These are phyloP conservation scores for Phengaris arion DNA, from an alignment of 2,888 invertebrate species.

Conservation along the genomic window DNA sequence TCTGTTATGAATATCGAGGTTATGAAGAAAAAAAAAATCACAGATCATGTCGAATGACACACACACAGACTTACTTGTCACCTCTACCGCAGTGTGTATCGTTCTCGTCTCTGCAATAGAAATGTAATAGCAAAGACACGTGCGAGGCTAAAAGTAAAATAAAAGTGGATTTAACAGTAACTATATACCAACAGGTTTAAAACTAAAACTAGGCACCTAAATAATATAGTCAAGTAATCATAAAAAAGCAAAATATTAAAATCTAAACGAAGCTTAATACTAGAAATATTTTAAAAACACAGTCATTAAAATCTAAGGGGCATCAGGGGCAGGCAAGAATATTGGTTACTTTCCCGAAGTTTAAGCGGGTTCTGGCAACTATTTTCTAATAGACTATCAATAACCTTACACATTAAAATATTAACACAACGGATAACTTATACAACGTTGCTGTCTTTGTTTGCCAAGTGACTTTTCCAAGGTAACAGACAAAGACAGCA, in stretches of 20 bases:
- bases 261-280: neutral
- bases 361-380: neutral
- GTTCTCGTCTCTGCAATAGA: slow-evolving; percentile 42
- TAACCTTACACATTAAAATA: no score
- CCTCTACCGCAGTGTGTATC: slow-evolving; percentile 39
- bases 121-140: slow-evolving; percentile 41
- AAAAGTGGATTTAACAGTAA: neutral
- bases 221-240: no score
- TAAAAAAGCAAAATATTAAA: neutral
- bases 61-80: slow-evolving; percentile 41
- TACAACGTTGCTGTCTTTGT: no score
- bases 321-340: neutral
- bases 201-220: neutral
- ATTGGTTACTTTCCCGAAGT: neutral
- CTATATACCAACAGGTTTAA: slow-evolving; percentile 3
- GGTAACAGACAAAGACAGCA: no score
- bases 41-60: slow-evolving; percentile 23
- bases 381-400: neutral
- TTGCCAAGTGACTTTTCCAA: no score
- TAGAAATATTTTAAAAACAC: neutral
- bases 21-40: neutral
- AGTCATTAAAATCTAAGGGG: neutral
- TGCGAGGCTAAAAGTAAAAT: slow-evolving; percentile 37
- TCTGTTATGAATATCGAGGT: neutral
- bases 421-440: no score